A percentile compares a stretch with the other conserved stretches of the same genome.
Conservation (phyloP, 1,140 invertebrate genomes). For the Macrobrachium nipponense region DNA sequence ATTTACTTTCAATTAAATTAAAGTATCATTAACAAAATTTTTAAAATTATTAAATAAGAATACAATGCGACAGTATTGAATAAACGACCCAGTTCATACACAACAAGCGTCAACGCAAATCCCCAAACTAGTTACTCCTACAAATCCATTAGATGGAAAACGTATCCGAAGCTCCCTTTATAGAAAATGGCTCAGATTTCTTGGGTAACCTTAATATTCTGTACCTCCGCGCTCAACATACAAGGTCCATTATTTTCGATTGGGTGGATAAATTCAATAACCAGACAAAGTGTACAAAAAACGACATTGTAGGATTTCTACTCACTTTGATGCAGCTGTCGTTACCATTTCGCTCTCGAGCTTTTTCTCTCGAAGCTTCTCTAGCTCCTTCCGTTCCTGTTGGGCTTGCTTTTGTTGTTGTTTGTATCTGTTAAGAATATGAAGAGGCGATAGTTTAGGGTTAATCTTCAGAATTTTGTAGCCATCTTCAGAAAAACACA, state of each 20-base stretch:
- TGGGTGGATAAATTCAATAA: too few species aligned
- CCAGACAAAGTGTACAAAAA: neutral
- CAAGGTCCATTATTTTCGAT: too few species aligned
- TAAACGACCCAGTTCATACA: too few species aligned
- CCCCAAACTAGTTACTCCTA: too few species aligned
- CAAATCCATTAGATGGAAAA: neutral
- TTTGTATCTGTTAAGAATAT: constrained; percentile 72
- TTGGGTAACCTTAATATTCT: neutral
- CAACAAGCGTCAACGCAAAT: too few species aligned
- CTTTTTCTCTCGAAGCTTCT: constrained; percentile 62
- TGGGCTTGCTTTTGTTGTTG: constrained; percentile 87
- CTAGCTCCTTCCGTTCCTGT: constrained; percentile 65
- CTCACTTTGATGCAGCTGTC: constrained; percentile 50
- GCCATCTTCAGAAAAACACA: too few species aligned
- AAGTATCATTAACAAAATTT: too few species aligned
- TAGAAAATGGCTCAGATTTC: neutral
- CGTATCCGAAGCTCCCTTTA: neutral
- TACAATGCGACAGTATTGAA: too few species aligned
- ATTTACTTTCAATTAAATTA: too few species aligned
- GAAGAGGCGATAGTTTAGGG: neutral
- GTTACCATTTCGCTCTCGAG: constrained; percentile 58
- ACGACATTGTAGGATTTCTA: neutral
- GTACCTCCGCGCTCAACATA: too few species aligned
- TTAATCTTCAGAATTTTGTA: too few species aligned
- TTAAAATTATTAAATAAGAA: too few species aligned